These are phyloP conservation scores for Eupithecia subfuscata DNA, from an alignment of 2,888 invertebrate species.

Conservation along the genomic window DNA sequence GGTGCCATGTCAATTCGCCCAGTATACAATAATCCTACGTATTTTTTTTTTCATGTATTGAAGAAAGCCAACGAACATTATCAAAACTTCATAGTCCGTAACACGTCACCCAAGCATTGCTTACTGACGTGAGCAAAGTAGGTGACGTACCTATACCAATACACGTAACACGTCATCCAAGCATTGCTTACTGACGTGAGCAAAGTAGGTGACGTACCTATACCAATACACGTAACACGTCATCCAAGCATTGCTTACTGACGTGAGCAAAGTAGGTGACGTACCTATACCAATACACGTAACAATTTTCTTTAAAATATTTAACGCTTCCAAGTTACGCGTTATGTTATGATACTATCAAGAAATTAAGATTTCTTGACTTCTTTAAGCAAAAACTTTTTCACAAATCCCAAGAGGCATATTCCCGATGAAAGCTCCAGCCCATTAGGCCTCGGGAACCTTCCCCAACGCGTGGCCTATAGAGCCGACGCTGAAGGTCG, in stretches of 20 bases:
- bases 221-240: too few relatives aligned
- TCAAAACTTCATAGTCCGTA: not conserved
- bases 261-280: too few relatives aligned
- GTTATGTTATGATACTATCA: too few relatives aligned
- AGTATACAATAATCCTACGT: not conserved
- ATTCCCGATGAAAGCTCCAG: not conserved
- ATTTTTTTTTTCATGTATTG: not conserved
- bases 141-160: too few relatives aligned
- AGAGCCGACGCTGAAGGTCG: conserved; percentile 19
- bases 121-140: too few relatives aligned
- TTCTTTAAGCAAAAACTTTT: not conserved
- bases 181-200: too few relatives aligned
- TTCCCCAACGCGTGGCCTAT: conserved; percentile 27
- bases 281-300: too few relatives aligned
- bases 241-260: too few relatives aligned
- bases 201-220: too few relatives aligned
- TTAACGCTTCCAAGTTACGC: not conserved
- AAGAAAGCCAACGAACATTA: not conserved
- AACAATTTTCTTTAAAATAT: not conserved
- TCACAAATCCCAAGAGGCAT: not conserved
- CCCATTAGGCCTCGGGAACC: not conserved
- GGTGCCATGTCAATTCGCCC: too few relatives aligned
- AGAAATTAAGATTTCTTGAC: not conserved
- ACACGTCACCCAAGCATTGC: too few relatives aligned
- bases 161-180: too few relatives aligned